Evolutionary conservation across 1,140 invertebrate species (phyloP), one percentile per base, ranked within the genome.

Genomic region (Caenorhabditis brenneri): DNA sequence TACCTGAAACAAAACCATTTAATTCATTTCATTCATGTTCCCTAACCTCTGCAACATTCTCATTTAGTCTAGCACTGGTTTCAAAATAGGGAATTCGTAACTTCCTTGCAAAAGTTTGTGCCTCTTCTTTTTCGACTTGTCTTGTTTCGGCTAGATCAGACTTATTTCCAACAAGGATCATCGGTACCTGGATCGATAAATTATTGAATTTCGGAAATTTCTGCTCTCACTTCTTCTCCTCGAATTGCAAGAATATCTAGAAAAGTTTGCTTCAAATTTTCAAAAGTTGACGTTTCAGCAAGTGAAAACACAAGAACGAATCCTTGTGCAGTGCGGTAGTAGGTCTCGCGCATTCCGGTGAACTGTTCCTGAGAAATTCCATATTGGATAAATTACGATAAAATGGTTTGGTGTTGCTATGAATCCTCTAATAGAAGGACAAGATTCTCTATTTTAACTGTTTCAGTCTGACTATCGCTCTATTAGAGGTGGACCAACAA

Each of bases 11-110:
- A n/a, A n/a, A n/a, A n/a, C n/a, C n/a, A n/a, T 19, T 24, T 6
- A 24, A 10, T 39, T 42, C 39, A 31, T 4, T 22, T 22, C 19
- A 3, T 2, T 19, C 29, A 1, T 65, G 0, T 36, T 42, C 15
- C 46, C 65, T 22, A 74, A 74, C 65, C 65, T 74, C 65, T n/a
- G 65, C 42, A 24, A 74, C 65, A n/a, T 74, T 74, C n/a, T 74
- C 29, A 29, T 74, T 74, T 15, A 74, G n/a, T 31, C 65, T 33
- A 27, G 65, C 65, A 27, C 65, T 74, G 1, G 65, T 74, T 46
- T 74, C 65, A 42, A 42, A 46, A 42, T 74, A 74, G 10, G 65
- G 36, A 3, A 74, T 74, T 22, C 29, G 33, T 12, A 74, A n/a
- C 19, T 74, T 74, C 46, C 36, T 5, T 24, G 65, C 33, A 31